phyloP scores from a whole-genome alignment of 2,113 vertebrate species.

The Campylorhamphus procurvoides region DNA sequence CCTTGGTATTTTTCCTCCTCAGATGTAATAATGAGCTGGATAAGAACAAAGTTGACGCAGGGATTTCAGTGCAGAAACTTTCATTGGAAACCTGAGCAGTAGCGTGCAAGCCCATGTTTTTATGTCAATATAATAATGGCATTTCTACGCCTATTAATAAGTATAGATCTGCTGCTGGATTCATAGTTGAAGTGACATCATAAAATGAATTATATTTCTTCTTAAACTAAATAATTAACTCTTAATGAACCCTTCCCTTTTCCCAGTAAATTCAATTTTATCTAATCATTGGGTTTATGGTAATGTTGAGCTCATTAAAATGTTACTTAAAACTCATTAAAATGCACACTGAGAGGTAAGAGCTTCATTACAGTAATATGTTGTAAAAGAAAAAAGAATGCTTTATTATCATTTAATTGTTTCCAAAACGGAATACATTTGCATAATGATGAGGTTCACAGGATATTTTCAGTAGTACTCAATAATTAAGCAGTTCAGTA shows the following conservation, averaged over 20 bases:
- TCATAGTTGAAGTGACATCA: conserved; percentile 53
- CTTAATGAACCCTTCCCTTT: conserved; percentile 85
- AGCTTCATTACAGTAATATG: conserved; percentile 92
- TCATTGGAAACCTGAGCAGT: conserved; percentile 29
- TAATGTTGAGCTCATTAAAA: conserved; percentile 95
- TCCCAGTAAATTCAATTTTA: conserved; percentile 84
- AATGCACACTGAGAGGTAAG: conserved; percentile 90
- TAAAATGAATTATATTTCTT: conserved; percentile 75
- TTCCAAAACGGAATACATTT: conserved; percentile 89
- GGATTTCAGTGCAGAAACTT: conserved; percentile 40
- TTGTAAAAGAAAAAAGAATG: conserved; percentile 86
- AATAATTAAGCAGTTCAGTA: conserved; percentile 82
- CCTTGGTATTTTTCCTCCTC: conserved; percentile 40
- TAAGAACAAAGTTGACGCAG: conserved; percentile 51
- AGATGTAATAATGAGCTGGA: conserved; percentile 36
- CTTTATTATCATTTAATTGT: conserved; percentile 92
- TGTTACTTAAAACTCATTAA: conserved; percentile 96
- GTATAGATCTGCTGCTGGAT: conserved; percentile 40
- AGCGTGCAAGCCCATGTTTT: background rate
- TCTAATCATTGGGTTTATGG: conserved; percentile 88
- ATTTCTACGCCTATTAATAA: conserved; percentile 65
- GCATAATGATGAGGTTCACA: conserved; percentile 83
- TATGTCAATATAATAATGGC: conserved; percentile 68
- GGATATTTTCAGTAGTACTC: conserved; percentile 73
- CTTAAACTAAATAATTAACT: conserved; percentile 90